Evolutionary conservation across 2,113 vertebrate genomes (phyloP).

Genomic region (Poecile atricapillus): DNA sequence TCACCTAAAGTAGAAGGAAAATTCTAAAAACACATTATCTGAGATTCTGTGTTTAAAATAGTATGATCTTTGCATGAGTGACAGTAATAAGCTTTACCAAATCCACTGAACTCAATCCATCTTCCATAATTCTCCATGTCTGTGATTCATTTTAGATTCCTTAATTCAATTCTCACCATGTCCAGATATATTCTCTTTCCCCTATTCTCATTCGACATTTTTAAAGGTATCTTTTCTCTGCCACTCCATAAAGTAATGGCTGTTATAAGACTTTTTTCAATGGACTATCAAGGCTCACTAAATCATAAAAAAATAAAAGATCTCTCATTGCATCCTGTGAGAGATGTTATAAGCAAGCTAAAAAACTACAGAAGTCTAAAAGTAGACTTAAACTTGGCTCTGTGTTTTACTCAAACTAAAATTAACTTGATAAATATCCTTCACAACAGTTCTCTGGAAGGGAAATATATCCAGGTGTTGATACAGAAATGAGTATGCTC

Average conservation of each 20-base stretch:
- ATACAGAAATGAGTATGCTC: neutral
- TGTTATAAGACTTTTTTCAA: neutral
- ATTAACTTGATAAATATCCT: neutral
- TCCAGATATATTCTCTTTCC: neutral
- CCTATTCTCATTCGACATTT: neutral
- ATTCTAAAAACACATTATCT: neutral
- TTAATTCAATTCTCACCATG: neutral
- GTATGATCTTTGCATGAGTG: neutral
- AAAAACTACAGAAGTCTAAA: neutral
- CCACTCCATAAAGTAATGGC: neutral
- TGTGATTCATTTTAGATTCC: neutral
- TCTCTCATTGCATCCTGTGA: neutral
- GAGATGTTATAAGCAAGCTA: neutral
- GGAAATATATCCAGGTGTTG: neutral
- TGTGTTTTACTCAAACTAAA: neutral
- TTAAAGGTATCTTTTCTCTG: neutral
- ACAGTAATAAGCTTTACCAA: neutral
- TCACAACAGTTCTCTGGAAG: neutral
- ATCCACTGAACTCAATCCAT: neutral
- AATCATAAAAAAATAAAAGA: neutral
- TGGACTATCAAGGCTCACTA: neutral
- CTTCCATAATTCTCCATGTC: neutral
- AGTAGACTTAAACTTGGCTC: neutral
- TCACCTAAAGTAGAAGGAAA: neutral
- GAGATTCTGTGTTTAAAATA: neutral